Percentiles rank a stretch among this genome's conserved stretches.
Conservation (phyloP, 2,888 invertebrate genomes). For the Drosophila infuscata region DNA sequence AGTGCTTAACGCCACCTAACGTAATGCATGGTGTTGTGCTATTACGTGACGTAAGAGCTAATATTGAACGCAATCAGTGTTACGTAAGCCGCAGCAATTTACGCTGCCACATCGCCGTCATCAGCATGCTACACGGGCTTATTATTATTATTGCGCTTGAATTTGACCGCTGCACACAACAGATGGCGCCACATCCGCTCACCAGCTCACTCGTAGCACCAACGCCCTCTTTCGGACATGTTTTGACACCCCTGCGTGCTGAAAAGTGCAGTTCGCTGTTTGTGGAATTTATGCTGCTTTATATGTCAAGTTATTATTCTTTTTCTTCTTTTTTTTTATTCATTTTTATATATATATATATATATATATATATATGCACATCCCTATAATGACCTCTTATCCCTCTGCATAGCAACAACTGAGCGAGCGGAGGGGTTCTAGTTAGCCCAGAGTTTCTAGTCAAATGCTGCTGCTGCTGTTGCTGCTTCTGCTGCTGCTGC, state of each 20-base stretch:
- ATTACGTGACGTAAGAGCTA: slow-evolving; percentile 30
- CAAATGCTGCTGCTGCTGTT: slow-evolving; percentile 17
- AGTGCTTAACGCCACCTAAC: neutral
- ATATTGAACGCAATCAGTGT: slow-evolving; percentile 2
- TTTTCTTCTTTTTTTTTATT: neutral
- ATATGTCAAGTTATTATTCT: slow-evolving; percentile 33
- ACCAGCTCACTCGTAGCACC: neutral
- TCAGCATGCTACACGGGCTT: slow-evolving; percentile 6
- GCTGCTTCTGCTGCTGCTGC: slow-evolving; percentile 49
- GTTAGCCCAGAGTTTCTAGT: neutral
- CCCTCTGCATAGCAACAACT: slow-evolving; percentile 30
- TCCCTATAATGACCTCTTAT: slow-evolving; percentile 60
- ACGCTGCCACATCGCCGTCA: slow-evolving; percentile 5
- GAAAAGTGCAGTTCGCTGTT: slow-evolving; percentile 39
- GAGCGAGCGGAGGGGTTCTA: too few species aligned
- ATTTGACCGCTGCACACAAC: slow-evolving; percentile 18
- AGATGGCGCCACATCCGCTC: slow-evolving; percentile 22
- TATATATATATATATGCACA: neutral
- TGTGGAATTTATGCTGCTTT: slow-evolving; percentile 17
- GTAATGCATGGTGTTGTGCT: slow-evolving; percentile 6
- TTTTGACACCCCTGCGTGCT: slow-evolving; percentile 1
- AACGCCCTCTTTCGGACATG: neutral
- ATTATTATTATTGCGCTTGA: slow-evolving; percentile 19
- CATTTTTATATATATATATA: neutral
- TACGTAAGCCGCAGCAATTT: slow-evolving; percentile 17